Base-by-base conservation (phyloP, 2,888 invertebrate genomes). In the Stenodera caucasica region DNA sequence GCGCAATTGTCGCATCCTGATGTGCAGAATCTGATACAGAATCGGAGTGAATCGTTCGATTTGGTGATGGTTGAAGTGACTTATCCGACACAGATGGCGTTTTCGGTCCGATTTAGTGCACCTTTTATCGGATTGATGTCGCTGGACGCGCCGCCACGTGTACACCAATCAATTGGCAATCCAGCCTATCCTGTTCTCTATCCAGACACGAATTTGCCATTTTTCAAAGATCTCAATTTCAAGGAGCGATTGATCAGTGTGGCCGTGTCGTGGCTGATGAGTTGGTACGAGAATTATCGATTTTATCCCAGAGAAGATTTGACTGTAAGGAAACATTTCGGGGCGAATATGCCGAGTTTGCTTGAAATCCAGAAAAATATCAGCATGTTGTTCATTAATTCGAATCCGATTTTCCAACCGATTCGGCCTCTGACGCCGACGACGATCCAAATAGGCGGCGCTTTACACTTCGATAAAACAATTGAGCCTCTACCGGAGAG, bases 101-200 rank as follows among this genome's bases (percentile, higher is more conserved):
- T 79, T 57, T 68, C 70, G 26, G 72, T 75, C 68, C 67, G 71
- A 52, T 79, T 78, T 55, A 66, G 76, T 7, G 73, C 74, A 59
- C 79, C 80, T 0, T 68, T 76, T 26, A 76, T 80, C 37, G 78
- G 75, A 1, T 61, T 80, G 4, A 61, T 70, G n/a, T 77, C 79
- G 0, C 35, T 78, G 54, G 78, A 77, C 54, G 68, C 71, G 11
- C 69, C 68, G 5, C 49, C 68, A 8, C 69, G 69, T 49, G 71
- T 69, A 18, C 76, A 77, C 53, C 72, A 75, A 14, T 57, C 70
- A 1, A 63, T 75, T 4, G 79, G 78, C 0, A 79, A 78, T 64
- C 73, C 75, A 0, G 63, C 70, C 0, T 75, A 78, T 69, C 78
- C 79, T 0, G 58, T 80, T 9, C 58, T 77, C 14, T 75, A 74